Base-by-base conservation (phyloP, 2,113 vertebrate genomes). In the Dissostichus mawsoni region DNA sequence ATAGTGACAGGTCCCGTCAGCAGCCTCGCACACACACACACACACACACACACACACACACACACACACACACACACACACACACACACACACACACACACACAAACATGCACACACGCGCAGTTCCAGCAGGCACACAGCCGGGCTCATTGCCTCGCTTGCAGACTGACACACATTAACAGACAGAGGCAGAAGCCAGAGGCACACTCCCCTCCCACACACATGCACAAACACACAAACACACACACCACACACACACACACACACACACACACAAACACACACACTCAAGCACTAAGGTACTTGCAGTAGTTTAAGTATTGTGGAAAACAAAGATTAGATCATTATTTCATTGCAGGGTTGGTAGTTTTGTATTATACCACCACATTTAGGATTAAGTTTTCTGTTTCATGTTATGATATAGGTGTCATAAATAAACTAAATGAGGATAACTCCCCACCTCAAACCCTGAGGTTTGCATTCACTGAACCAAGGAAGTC, bases 1-100 rank as follows among this genome's bases (percentile, higher is more conserved):
- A 97, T 97, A 97, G 95, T 95, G 96, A 96, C 96, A 96, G 95
- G 95, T 95, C 93, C 96, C 94, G 90, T 95, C 96, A 94, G 95
- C 94, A 78, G 85, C 78, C 67, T 8, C 58, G 44, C 70, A 41
- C 69, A 58, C 78, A 44, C 77, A 58, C 66, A 36, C 56, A 29
- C 76, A 67, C 74, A 45, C 67, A 73, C 78, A 83, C 83, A 61
- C 81, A 67, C 81, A 76, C 81, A 76, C 80, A 58, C 72, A 62
- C 87, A 85, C 62, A 61, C 11, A 69, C 65, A 41, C 76, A 73
- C 85, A 73, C 78, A 76, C 74, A 64, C 67, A 69, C 71, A 61
- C 29, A 53, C 59, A 72, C 52, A n/a, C 55, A 59, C 16, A 48
- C 70, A 62, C 5, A 25, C 70, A 62, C 56, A 58, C 12, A 14